Conservation (phyloP, 1,140 invertebrate genomes). For the Macrosteles quadrilineatus region DNA sequence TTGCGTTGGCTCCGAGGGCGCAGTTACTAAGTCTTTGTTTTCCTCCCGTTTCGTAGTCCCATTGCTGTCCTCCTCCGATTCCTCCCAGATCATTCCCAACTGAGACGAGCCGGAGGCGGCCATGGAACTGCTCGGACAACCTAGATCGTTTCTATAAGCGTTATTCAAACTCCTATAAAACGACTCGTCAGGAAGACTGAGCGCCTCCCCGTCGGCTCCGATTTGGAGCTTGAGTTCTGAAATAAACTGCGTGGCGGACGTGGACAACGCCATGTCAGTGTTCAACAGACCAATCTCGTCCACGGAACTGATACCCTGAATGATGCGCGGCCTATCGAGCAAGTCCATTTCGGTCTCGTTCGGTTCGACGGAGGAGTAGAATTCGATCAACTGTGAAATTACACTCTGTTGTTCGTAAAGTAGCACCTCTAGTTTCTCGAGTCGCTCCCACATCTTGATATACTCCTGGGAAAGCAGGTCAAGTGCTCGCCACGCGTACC, state of each 20-base stretch:
- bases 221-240: conserved; percentile 54
- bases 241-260: conserved; percentile 50
- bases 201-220: conserved; percentile 56
- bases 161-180: conserved; percentile 88
- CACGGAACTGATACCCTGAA: conserved; percentile 44
- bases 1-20: conserved; percentile 59
- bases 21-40: conserved; percentile 45
- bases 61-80: conserved; percentile 55
- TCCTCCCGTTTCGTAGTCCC: conserved; percentile 47
- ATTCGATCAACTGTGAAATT: conserved; percentile 84
- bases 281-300: conserved; percentile 1
- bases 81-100: conserved; percentile 81
- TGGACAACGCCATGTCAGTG: conserved; percentile 33
- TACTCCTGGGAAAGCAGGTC: conserved; percentile 90
- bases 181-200: conserved; percentile 72
- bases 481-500: conserved; percentile 88
- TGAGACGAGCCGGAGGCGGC: conserved; percentile 59
- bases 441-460: conserved; percentile 89
- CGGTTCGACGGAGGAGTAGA: conserved; percentile 58
- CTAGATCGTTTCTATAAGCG: conserved; percentile 78
- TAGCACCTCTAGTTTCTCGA: conserved; percentile 88
- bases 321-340: conserved; percentile 43
- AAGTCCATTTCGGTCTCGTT: conserved; percentile 44
- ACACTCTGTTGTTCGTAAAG: conserved; percentile 88
- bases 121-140: conserved; percentile 59